Conservation (phyloP, 2,113 vertebrate genomes). For the Saguinus imperator region DNA sequence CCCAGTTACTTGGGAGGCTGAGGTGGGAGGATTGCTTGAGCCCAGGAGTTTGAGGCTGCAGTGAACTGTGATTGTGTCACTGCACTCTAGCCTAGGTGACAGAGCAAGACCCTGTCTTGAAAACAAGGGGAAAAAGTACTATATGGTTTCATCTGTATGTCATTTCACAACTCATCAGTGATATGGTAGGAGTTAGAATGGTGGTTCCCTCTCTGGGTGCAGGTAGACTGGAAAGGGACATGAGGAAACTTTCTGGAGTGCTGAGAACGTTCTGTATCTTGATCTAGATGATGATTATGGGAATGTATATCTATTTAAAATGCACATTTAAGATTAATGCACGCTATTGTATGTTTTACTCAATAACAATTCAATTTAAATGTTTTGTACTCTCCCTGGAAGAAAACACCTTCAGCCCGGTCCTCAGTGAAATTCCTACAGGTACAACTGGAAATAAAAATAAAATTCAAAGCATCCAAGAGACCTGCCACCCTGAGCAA, state of each 20-base stretch:
- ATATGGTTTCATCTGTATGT: not conserved
- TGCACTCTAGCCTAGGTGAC: not conserved
- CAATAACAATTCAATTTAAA: not conserved
- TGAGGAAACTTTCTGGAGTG: not conserved
- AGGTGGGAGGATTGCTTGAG: not conserved
- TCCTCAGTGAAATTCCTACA: not conserved
- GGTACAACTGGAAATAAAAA: not conserved
- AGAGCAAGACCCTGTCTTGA: not conserved
- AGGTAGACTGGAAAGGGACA: not conserved
- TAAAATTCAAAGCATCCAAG: slow-evolving; percentile 28
- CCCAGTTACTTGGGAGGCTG: not conserved
- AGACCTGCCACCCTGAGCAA: not conserved
- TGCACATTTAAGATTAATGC: not conserved
- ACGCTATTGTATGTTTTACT: not conserved
- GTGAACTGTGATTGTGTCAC: too few species aligned
- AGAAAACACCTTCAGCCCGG: not conserved
- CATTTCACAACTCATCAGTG: not conserved
- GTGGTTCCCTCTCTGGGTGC: not conserved
- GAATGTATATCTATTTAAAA: not conserved
- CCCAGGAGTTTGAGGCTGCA: not conserved
- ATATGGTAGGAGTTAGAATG: not conserved
- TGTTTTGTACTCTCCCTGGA: not conserved
- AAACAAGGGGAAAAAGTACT: too few species aligned
- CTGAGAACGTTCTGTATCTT: not conserved
- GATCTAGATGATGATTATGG: not conserved